Percentiles rank a stretch among this genome's conserved stretches.
Evolutionary conservation across 2,888 invertebrate genomes (phyloP).

Genomic region (Nineta flava): DNA sequence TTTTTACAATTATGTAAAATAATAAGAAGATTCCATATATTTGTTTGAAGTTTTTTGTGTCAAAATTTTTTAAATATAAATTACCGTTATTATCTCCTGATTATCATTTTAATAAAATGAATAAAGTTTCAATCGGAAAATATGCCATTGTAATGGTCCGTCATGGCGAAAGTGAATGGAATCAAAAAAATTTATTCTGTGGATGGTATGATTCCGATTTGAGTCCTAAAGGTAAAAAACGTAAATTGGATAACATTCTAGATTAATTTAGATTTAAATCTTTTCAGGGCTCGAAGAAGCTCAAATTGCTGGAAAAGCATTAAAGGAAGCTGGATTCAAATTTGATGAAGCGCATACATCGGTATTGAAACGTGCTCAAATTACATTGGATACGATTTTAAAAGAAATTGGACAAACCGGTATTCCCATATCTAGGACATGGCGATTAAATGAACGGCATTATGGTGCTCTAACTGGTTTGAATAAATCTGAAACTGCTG

Average conservation of each 20-base stretch:
- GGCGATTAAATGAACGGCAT: conserved; percentile 48
- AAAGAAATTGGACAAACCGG: conserved; percentile 38
- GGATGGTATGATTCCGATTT: conserved; percentile 37
- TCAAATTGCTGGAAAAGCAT: conserved; percentile 37
- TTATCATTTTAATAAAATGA: too few relatives aligned
- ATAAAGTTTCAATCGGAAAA: conserved; percentile 13
- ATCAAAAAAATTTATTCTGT: conserved; percentile 34
- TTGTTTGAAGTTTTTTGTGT: too few relatives aligned
- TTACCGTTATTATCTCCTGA: too few relatives aligned
- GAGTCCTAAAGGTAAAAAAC: conserved; percentile 29
- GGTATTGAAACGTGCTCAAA: conserved; percentile 43
- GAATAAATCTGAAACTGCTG: conserved; percentile 49
- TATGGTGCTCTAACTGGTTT: conserved; percentile 49
- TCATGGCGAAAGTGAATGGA: conserved; percentile 40
- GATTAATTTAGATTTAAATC: background rate
- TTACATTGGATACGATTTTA: conserved; percentile 37
- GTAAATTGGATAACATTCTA: too few relatives aligned
- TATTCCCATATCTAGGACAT: conserved; percentile 37
- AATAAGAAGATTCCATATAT: too few relatives aligned
- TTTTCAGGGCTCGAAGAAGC: conserved; percentile 40
- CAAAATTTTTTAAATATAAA: too few relatives aligned
- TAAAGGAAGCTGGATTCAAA: conserved; percentile 37
- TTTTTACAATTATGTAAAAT: too few relatives aligned
- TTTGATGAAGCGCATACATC: conserved; percentile 48
- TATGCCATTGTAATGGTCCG: conserved; percentile 31